A percentile compares a stretch with the other conserved stretches of the same genome.
phyloP scores from a whole-genome alignment of 2,113 vertebrate genomes.

The Macquaria australasica region DNA sequence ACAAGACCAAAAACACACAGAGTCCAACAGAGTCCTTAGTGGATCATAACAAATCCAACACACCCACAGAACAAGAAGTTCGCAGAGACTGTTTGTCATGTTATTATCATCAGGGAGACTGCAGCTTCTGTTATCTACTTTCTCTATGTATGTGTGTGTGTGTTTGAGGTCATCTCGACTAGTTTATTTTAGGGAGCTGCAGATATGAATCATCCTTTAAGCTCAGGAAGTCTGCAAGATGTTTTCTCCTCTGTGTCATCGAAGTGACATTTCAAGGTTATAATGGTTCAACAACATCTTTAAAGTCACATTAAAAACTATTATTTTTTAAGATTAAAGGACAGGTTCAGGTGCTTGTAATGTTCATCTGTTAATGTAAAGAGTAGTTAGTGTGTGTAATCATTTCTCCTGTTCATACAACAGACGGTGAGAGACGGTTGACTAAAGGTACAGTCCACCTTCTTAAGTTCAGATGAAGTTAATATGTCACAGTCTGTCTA shows the following conservation, averaged over 20 bases:
- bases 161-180: not conserved
- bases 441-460: too few relatives aligned
- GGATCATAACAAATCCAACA: conserved; percentile 33
- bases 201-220: conserved; percentile 43
- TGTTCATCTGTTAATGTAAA: too few relatives aligned
- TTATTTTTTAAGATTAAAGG: too few relatives aligned
- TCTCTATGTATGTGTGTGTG: not conserved
- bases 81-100: not conserved
- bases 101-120: conserved; percentile 4
- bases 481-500: too few relatives aligned
- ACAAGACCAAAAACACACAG: too few relatives aligned
- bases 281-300: not conserved
- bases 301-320: not conserved
- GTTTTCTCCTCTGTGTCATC: conserved; percentile 7
- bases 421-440: too few relatives aligned
- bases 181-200: conserved; percentile 32
- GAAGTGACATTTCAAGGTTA: not conserved
- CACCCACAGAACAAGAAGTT: not conserved
- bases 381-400: too few relatives aligned
- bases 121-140: not conserved
- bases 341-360: too few relatives aligned
- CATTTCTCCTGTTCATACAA: too few relatives aligned
- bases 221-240: conserved; percentile 7
- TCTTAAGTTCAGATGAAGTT: too few relatives aligned
- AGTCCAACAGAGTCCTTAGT: too few relatives aligned